Evolutionary conservation across 2,113 vertebrate species (phyloP).

Genomic region (Ailurus styani): DNA sequence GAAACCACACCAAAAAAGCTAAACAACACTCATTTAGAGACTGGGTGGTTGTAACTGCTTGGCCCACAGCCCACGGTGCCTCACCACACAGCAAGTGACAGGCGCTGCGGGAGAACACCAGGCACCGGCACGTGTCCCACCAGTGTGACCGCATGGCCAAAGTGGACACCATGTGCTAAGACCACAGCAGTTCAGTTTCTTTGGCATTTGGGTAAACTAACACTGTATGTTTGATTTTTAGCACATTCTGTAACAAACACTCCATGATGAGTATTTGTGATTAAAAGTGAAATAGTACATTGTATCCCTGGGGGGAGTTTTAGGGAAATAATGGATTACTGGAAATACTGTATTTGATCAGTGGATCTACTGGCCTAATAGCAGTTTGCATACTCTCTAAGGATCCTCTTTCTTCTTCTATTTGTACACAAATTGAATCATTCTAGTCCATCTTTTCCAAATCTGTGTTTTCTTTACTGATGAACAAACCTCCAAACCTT

Average conservation of each 20-base stretch:
- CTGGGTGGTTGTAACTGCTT: background rate
- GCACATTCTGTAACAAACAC: background rate
- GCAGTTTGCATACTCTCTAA: background rate
- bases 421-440: background rate
- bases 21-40: background rate
- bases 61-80: rapidly evolving
- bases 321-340: background rate
- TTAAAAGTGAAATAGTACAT: background rate
- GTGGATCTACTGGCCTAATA: background rate
- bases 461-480: background rate
- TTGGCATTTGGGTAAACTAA: background rate
- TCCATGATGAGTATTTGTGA: background rate
- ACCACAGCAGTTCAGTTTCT: background rate
- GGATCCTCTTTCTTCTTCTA: background rate
- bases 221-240: background rate
- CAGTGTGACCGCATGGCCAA: rapidly evolving
- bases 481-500: background rate
- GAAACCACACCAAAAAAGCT: background rate
- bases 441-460: background rate
- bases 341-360: background rate
- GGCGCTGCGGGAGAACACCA: background rate
- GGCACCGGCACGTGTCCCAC: rapidly evolving
- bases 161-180: background rate
- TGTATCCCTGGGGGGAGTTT: background rate
- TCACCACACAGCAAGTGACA: rapidly evolving